These are phyloP conservation scores for Enteromius fasciolatus DNA, from an alignment of 2,797 vertebrate genomes.

Conservation along the genomic window DNA sequence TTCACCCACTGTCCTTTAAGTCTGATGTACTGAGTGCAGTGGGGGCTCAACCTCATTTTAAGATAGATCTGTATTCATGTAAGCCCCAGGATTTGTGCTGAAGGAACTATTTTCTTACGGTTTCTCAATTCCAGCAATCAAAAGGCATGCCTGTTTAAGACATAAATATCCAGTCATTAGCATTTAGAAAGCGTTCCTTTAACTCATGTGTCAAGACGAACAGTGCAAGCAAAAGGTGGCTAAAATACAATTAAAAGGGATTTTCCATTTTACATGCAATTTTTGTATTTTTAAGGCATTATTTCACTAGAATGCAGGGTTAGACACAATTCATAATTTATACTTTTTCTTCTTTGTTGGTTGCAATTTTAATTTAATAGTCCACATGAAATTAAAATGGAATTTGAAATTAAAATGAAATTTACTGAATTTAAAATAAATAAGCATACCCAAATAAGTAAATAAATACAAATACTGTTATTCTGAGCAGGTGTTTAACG, in stretches of 20 bases:
- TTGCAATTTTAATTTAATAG: background rate
- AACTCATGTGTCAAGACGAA: slow-evolving; percentile 26
- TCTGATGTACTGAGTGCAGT: slow-evolving; percentile 51
- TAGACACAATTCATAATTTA: background rate
- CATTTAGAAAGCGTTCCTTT: slow-evolving; percentile 47
- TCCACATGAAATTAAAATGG: background rate
- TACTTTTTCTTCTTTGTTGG: background rate
- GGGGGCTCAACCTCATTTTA: slow-evolving; percentile 46
- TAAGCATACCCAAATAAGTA: background rate
- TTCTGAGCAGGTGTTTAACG: background rate
- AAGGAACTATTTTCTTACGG: slow-evolving; percentile 61
- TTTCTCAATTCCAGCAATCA: slow-evolving; percentile 63
- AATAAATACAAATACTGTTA: background rate
- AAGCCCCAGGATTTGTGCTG: slow-evolving; percentile 66
- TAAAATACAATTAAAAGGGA: background rate
- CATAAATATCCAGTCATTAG: slow-evolving; percentile 57
- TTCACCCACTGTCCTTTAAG: slow-evolving; percentile 65
- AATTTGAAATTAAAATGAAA: background rate
- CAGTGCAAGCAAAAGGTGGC: background rate
- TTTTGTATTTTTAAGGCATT: background rate
- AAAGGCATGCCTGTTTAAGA: slow-evolving; percentile 57
- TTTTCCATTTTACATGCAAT: background rate
- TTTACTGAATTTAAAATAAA: background rate
- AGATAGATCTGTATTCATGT: slow-evolving; percentile 56
- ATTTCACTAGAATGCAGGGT: background rate